Conservation (phyloP, 2,888 invertebrate species). For the Pocota personata region DNA sequence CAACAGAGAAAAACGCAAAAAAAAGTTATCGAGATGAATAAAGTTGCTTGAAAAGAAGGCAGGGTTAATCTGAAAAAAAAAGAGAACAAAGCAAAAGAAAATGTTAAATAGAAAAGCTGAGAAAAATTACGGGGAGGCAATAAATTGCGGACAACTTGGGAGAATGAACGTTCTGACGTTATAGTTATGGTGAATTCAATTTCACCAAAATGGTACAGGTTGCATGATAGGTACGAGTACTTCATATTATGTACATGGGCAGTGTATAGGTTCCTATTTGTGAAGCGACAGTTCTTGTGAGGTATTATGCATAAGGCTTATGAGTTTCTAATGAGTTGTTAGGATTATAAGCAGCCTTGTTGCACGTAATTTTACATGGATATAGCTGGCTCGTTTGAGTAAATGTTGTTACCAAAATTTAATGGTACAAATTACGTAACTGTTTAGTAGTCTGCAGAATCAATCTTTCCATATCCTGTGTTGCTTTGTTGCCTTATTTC, state of each 20-base stretch:
- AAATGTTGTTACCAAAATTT: too few relatives aligned
- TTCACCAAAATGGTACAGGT: background rate
- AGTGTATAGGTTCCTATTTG: background rate
- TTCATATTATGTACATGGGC: background rate
- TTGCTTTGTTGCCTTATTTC: too few relatives aligned
- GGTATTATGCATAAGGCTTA: too few relatives aligned
- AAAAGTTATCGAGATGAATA: conserved; percentile 15
- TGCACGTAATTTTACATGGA: too few relatives aligned
- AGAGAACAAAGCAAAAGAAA: conserved; percentile 13
- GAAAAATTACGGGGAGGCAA: conserved; percentile 8
- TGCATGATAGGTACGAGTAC: background rate
- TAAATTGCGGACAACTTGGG: background rate
- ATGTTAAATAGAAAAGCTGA: conserved; percentile 21
- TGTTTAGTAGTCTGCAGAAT: too few relatives aligned
- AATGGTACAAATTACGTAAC: too few relatives aligned
- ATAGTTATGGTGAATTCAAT: background rate
- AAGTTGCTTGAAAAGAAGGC: conserved; percentile 13
- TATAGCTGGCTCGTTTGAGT: too few relatives aligned
- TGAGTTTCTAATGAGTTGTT: too few relatives aligned
- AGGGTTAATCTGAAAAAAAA: conserved; percentile 12
- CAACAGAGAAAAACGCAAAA: conserved; percentile 27
- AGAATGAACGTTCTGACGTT: background rate
- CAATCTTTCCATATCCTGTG: too few relatives aligned
- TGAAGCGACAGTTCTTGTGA: background rate
- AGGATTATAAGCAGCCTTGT: too few relatives aligned